Conservation (phyloP, 2,113 vertebrate genomes). For the Apus apus region DNA sequence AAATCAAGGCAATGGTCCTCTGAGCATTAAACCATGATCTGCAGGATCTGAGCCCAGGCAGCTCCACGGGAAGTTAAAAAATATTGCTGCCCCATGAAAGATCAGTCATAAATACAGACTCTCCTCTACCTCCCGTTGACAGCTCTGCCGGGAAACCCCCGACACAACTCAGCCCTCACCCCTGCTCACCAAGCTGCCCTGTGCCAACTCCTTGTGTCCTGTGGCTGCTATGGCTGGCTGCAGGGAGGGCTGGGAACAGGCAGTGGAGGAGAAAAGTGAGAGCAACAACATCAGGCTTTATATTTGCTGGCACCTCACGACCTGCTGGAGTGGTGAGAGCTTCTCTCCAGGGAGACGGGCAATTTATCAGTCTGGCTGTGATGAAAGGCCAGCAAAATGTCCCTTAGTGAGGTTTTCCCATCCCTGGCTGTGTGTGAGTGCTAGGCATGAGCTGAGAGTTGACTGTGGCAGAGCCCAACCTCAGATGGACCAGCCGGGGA, state of each 20-base stretch:
- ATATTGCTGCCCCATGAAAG: background rate
- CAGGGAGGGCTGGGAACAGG: background rate
- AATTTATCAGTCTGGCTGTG: background rate
- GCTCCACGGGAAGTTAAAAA: background rate
- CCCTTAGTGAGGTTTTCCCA: background rate
- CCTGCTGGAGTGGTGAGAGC: background rate
- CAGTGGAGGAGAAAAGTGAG: background rate
- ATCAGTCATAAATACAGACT: background rate
- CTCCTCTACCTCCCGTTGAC: background rate
- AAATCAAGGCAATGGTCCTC: background rate
- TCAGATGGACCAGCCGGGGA: fast-evolving
- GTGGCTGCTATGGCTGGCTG: fast-evolving
- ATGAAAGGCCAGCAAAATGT: background rate
- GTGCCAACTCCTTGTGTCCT: background rate
- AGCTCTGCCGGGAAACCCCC: background rate
- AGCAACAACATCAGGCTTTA: background rate
- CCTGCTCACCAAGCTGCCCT: background rate
- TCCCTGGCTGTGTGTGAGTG: background rate
- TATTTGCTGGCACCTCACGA: background rate
- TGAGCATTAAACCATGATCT: background rate
- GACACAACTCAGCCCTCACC: fast-evolving
- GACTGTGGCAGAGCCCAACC: background rate
- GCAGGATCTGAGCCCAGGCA: background rate
- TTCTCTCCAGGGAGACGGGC: constrained; percentile 4
- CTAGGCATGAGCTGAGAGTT: background rate